These are phyloP conservation scores for Acrobasis suavella DNA, from an alignment of 2,888 invertebrate genomes.

Conservation along the genomic window DNA sequence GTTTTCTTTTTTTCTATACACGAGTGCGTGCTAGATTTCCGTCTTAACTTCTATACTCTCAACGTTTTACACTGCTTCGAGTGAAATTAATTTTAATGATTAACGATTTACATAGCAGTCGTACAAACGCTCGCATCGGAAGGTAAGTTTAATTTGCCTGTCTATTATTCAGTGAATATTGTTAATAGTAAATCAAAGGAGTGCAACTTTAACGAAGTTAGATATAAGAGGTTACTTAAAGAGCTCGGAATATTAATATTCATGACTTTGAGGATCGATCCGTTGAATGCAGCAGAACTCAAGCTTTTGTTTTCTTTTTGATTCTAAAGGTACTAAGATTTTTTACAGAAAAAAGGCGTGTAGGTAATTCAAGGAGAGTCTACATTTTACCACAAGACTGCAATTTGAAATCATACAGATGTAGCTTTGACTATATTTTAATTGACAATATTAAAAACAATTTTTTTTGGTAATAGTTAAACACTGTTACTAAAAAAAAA, in stretches of 20 bases:
- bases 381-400: too few species aligned
- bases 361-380: too few species aligned
- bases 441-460: too few species aligned
- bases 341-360: too few species aligned
- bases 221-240: constrained; percentile 25
- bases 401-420: too few species aligned
- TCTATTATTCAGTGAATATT: constrained; percentile 46
- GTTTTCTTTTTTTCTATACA: too few species aligned
- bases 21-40: too few species aligned
- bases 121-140: constrained; percentile 35
- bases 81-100: constrained; percentile 80
- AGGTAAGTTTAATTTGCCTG: constrained; percentile 53
- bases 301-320: not conserved
- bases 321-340: too few species aligned
- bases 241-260: constrained; percentile 14
- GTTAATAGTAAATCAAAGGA: constrained; percentile 37
- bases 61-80: constrained; percentile 31
- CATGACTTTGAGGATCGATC: not conserved
- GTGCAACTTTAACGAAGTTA: constrained; percentile 33
- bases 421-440: too few species aligned
- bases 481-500: too few species aligned
- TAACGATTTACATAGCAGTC: constrained; percentile 62
- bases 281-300: not conserved
- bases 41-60: not conserved
- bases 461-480: too few species aligned